A percentile compares a stretch with the other conserved stretches of the same genome.
Evolutionary conservation across 2,888 invertebrate species (phyloP).

Genomic region (Drosophila conformis): DNA sequence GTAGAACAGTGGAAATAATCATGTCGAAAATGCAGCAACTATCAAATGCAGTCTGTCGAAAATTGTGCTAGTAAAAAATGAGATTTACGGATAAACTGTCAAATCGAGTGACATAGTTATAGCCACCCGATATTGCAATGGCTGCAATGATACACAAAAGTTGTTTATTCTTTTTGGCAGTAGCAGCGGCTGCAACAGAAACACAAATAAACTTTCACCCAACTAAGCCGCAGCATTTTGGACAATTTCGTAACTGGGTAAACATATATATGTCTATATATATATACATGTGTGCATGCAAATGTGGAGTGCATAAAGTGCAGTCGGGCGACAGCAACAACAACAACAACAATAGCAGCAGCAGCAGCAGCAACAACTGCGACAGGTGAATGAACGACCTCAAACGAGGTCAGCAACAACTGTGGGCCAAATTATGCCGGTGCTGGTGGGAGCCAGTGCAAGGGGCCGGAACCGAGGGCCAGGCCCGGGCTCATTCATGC

Average conservation of each 20-base stretch:
- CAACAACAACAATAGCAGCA: background rate
- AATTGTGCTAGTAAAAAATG: background rate
- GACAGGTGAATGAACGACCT: conserved; percentile 82
- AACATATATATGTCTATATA: conserved; percentile 49
- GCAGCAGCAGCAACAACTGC: conserved; percentile 36
- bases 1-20: background rate
- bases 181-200: conserved; percentile 10
- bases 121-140: conserved; percentile 1
- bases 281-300: conserved; percentile 55
- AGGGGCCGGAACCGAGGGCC: conserved; percentile 24
- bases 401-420: conserved; percentile 80
- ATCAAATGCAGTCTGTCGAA: background rate
- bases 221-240: conserved; percentile 78
- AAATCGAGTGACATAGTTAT: conserved; percentile 3
- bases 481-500: conserved; percentile 68
- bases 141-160: conserved; percentile 17
- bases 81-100: background rate
- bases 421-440: conserved; percentile 60
- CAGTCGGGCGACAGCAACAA: conserved; percentile 50
- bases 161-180: conserved; percentile 50
- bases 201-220: conserved; percentile 71
- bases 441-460: conserved; percentile 33
- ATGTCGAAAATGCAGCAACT: conserved; percentile 1
- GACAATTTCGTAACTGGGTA: conserved; percentile 82
- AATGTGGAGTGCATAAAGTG: conserved; percentile 78